Evolutionary conservation across 2,888 invertebrate genomes (phyloP), one percentile per base, ranked within the genome.

Genomic region (Cybosia mesomella): DNA sequence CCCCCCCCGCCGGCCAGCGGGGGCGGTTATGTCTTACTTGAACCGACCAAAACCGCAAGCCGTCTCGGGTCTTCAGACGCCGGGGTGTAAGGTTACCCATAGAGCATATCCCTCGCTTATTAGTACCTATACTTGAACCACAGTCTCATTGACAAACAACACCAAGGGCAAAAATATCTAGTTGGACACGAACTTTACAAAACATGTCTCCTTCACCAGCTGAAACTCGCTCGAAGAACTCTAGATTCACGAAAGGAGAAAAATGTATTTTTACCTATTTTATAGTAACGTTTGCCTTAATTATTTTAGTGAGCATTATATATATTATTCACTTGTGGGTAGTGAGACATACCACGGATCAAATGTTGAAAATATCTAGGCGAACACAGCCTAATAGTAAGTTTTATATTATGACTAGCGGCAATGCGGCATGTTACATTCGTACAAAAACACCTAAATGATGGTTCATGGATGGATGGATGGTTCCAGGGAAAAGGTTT

Each of bases 181-280:
- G 67, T 8, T 61, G 71, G 71, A 0, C 54, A 15, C 58, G 67
- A 21, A 15, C 3, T 62, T 58, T 39, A 21, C 21, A 43, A 43
- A 68, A 63, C 24, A 78, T 75, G 78, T 64, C 67, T 13, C 57
- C 69, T 32, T 58, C 73, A n/a, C 59, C 67, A 43, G 39, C 66
- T 32, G 39, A 39, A 13, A 32, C 11, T 58, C 54, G 55, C 22
- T 21, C 39, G 28, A 71, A 61, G 21, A 64, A 18, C 2, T 0
- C 85, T 15, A 89, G 88, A 83, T 91, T 87, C 74, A 92, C 92
- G 36, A 88, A 81, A 79, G 93, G 93, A 8, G 93, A 92, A 76
- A 92, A 90, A 85, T 93, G 93, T 77, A 83, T 93, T 21, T 90
- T 87, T 59, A 64, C 73, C 0, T 92, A 92, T 73, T 67, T 91